Base-by-base conservation (phyloP, 2,797 vertebrate genomes). In the Poeciliopsis presidionis region DNA sequence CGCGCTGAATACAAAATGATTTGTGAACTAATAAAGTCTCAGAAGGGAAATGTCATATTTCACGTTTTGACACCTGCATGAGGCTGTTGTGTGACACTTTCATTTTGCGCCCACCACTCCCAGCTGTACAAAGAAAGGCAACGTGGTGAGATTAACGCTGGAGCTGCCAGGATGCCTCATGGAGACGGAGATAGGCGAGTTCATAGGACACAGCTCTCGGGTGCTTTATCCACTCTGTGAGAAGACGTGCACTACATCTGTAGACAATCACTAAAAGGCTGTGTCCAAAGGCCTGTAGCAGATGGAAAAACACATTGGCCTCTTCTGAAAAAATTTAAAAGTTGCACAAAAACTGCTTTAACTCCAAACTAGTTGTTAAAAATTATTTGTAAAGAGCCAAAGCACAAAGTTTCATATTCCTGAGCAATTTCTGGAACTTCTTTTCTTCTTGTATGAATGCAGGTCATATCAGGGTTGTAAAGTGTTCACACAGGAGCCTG, bases 1-100 rank as follows among this genome's bases (percentile, higher is more conserved):
- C 84, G 74, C 83, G 76, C 84, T 81, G 87, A 88, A 90, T 88
- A 81, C 89, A 86, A 87, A 91, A 90, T 86, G 57, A 90, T 92
- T 91, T 91, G 87, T 86, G 85, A 88, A 78, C 88, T 90, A 90
- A 92, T 93, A 88, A 90, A 89, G 90, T 91, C 88, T 92, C 90
- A 36, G 86, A 88, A 84, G 87, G 90, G 90, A 93, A 92, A 93
- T 94, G 93, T 93, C 88, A 92, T 90, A 89, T 93, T 93, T 93
- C 88, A 93, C 87, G 89, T 91, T 93, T 88, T 91, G 93, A 93
- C 92, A 93, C 90, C 91, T 90, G 92, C 82, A 76, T 77, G 81
- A 90, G 91, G 75, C 89, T 84, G 86, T 91, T 90, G 88, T 89
- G 91, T 88, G 92, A 79, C 86, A 84, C 88, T 91, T 91, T 92